Base-by-base conservation (phyloP, 1,140 invertebrate genomes). In the Choristoneura fumiferana region DNA sequence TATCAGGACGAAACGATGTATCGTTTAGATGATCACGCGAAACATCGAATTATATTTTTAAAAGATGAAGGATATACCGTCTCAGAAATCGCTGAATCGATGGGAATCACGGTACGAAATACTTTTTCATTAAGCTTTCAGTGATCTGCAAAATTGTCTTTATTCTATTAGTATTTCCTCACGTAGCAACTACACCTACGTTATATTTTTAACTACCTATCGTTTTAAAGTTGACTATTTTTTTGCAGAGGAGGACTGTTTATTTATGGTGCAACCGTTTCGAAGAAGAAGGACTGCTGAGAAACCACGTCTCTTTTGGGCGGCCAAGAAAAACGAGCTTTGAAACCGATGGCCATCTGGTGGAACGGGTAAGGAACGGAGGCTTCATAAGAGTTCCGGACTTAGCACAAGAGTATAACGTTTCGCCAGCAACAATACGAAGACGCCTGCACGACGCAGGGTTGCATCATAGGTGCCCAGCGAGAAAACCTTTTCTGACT, bases 41-140 rank as follows among this genome's bases (percentile, higher is more conserved):
- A 37, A 37, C 35, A 37, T 37, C 35, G n/a, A 37, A 37, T 37
- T 10, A 37, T 37, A 37, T 37, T 37, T 37, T 37, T 37, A 37
- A 37, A 37, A 37, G 35, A 37, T 37, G 35, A 37, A 37, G 35
- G 35, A 37, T 37, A 37, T 37, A 37, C 35, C 2, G 35, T 37
- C 35, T 37, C 35, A 37, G 35, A 37, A 37, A 37, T 37, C 35
- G 35, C 35, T 37, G 35, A 37, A 37, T 37, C 35, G 35, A 37
- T 37, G 35, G 35, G 35, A 37, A 37, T 37, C 35, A 37, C 3
- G 35, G 35, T 37, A 37, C 9, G 35, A 37, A 37, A 37, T 37
- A 37, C 35, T 37, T 37, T 37, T 37, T 37, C 35, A 37, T 37
- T 37, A 37, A 8, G 3, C 35, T n/a, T 37, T 37, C 35, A 37